A percentile compares a stretch with the other conserved stretches of the same genome.
These are phyloP conservation scores for Hyposoter dolosus DNA, from an alignment of 2,888 invertebrate species.

Conservation along the genomic window DNA sequence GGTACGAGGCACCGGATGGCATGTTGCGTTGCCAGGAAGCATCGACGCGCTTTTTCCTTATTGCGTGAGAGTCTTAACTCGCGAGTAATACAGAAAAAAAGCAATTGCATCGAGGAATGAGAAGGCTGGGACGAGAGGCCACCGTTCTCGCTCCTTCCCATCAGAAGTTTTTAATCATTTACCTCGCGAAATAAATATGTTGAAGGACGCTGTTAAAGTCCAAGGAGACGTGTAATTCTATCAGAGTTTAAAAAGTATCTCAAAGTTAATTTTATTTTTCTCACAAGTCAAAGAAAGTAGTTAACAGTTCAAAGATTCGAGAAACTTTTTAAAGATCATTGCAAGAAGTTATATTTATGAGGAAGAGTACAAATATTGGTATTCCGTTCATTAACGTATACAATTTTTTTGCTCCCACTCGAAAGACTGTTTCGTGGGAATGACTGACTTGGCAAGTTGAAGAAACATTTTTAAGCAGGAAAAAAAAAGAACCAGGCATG, in stretches of 20 bases:
- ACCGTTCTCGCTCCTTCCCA: neutral
- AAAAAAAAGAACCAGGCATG: neutral
- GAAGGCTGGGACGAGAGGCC: neutral
- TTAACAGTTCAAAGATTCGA: neutral
- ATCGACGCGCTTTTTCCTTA: neutral
- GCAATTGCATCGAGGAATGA: constrained; percentile 11
- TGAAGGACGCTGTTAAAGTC: neutral
- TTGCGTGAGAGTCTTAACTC: constrained; percentile 22
- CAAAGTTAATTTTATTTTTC: constrained; percentile 7
- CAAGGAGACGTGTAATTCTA: neutral
- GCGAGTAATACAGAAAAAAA: constrained; percentile 17
- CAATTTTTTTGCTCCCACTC: neutral
- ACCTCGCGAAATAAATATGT: constrained; percentile 3
- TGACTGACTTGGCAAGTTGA: neutral
- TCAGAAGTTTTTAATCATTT: constrained; percentile 25
- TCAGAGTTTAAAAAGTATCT: constrained; percentile 3
- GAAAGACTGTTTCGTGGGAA: neutral
- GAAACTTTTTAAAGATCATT: neutral
- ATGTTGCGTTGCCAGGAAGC: constrained; percentile 5
- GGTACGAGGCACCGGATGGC: constrained; percentile 38
- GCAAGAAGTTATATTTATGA: neutral
- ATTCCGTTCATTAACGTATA: neutral
- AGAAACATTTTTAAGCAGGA: neutral
- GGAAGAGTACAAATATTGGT: neutral
- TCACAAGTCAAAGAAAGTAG: neutral